Evolutionary conservation across 2,797 vertebrate species (phyloP), one percentile per base, ranked within the genome.

Genomic region (Sternarchorhynchus goeldii): DNA sequence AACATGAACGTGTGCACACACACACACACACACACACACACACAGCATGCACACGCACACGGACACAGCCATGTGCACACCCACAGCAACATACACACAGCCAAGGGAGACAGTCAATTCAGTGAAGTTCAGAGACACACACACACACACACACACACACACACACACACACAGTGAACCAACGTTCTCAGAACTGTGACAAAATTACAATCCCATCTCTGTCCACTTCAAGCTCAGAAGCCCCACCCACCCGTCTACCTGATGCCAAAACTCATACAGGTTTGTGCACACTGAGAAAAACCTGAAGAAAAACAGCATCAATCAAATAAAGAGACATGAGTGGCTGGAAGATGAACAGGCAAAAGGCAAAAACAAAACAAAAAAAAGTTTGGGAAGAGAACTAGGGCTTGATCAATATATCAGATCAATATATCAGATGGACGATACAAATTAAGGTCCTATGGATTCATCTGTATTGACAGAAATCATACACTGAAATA

Each of bases 1-100:
- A 93, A 90, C 70, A 88, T 25, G 25, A 1, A 25, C 25, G 1
- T 25, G 25, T 25, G 25, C 16, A 53, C 21, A 53, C 58, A 34
- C 57, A 60, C 14, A 17, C 55, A 67, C 8, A 67, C 77, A 75
- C 29, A n/a, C 41, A 53, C 62, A 62, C n/a, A 71, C 16, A 4
- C 7, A 39, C 36, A 39, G 31, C 18, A 55, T 77, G 65, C 63
- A 57, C 57, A 62, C 70, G 68, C 25, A 55, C 17, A 57, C 25
- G 62, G n/a, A 73, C 63, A 31, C 7, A 59, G 41, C 66, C 63
- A 82, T 62, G 34, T n/a, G 72, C 60, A 75, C 53, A 71, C 58
- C 45, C 63, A 75, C 57, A 59, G 50, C 60, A 69, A 67, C 29
- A 7, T 0, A 39, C 53, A 34, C 8, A 50, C 39, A 62, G 8